Conservation (phyloP, 2,113 vertebrate genomes). For the Falco punctatus region DNA sequence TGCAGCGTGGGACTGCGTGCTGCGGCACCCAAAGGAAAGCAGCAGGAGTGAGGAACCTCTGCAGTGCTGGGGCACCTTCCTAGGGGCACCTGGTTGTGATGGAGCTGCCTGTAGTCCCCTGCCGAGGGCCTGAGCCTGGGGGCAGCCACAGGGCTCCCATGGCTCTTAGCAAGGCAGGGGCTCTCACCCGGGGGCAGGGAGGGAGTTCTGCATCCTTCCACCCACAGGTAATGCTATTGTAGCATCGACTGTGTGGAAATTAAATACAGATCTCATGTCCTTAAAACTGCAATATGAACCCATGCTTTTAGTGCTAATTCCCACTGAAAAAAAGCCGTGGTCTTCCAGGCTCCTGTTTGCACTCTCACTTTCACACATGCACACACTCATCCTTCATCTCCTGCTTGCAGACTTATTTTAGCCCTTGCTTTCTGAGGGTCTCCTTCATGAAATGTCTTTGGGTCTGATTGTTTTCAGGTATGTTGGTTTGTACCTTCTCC, state of each 20-base stretch:
- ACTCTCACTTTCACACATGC: neutral
- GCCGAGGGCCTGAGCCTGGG: fast-evolving
- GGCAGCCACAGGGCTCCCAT: fast-evolving
- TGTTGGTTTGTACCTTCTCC: neutral
- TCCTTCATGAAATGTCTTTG: neutral
- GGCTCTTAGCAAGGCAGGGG: neutral
- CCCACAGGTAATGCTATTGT: fast-evolving
- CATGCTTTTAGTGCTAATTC: neutral
- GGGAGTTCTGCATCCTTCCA: neutral
- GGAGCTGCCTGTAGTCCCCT: neutral
- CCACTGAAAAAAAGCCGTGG: neutral
- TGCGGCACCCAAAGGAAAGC: neutral
- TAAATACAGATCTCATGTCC: fast-evolving
- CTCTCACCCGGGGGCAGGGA: fast-evolving
- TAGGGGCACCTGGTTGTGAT: fast-evolving
- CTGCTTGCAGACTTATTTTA: neutral
- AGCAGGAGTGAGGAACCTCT: neutral
- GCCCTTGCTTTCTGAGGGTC: neutral
- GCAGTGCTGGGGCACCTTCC: neutral
- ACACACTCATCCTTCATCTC: neutral
- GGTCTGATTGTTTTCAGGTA: neutral
- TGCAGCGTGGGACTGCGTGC: fast-evolving
- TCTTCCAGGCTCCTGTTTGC: neutral
- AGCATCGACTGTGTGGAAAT: fast-evolving
- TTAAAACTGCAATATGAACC: neutral